phyloP scores from a whole-genome alignment of 1,140 invertebrate species.

The Pogonognathellus flavescens region DNA sequence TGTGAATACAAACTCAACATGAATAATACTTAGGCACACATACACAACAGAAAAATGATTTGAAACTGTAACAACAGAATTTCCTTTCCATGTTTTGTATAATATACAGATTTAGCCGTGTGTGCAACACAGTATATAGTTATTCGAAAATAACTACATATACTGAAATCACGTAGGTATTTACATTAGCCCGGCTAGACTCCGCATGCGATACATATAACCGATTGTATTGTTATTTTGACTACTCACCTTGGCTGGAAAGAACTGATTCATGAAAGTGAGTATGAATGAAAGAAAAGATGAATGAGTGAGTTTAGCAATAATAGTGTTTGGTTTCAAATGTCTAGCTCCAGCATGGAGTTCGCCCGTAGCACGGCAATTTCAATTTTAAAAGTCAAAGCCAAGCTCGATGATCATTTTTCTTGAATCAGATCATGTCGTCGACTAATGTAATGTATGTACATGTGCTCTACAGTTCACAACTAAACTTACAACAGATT shows the following conservation, averaged over 20 bases:
- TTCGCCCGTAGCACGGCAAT: conserved; percentile 14
- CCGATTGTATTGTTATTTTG: background rate
- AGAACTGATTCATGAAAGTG: conserved; percentile 31
- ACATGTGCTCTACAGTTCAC: too few relatives aligned
- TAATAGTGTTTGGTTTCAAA: conserved; percentile 4
- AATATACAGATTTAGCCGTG: background rate
- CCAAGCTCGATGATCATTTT: conserved; percentile 16
- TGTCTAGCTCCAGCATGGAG: background rate
- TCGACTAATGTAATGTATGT: too few relatives aligned
- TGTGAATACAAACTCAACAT: conserved; percentile 11
- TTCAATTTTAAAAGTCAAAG: conserved; percentile 50
- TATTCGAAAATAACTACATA: background rate
- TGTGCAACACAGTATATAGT: background rate
- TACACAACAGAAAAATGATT: conserved; percentile 15
- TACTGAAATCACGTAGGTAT: background rate
- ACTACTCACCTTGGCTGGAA: conserved; percentile 17
- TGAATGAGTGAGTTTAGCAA: conserved; percentile 31
- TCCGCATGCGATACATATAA: too few relatives aligned
- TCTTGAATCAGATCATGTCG: conserved; percentile 24
- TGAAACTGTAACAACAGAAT: conserved; percentile 34
- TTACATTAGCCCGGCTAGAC: background rate
- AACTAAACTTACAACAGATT: too few relatives aligned
- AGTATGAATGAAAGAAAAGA: conserved; percentile 33
- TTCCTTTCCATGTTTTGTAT: conserved; percentile 21
- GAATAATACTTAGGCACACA: conserved; percentile 37